These are phyloP conservation scores for Champsocephalus esox DNA, from an alignment of 2,797 vertebrate species.

Conservation along the genomic window DNA sequence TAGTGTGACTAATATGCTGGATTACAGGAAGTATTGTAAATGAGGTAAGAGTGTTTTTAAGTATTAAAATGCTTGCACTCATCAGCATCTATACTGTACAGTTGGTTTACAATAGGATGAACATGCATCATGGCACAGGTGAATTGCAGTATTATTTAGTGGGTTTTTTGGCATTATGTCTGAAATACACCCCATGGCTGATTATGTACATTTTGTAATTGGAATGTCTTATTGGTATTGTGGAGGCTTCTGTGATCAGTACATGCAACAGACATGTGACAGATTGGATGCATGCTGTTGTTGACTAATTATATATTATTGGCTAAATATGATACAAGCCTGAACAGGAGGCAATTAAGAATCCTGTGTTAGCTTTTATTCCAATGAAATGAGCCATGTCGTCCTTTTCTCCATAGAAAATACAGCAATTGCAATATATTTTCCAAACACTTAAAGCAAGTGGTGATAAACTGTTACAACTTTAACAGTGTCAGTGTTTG, in stretches of 20 bases:
- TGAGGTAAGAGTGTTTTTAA: no score
- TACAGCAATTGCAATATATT: neutral
- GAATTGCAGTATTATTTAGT: neutral
- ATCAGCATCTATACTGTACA: neutral
- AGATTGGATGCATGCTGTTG: neutral
- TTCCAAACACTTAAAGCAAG: neutral
- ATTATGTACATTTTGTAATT: neutral
- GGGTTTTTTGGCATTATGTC: neutral
- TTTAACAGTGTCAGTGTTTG: neutral
- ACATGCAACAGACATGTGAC: neutral
- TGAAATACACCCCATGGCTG: neutral
- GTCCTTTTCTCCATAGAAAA: slow-evolving; percentile 5
- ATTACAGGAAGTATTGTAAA: neutral
- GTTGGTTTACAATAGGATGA: neutral
- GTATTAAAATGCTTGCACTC: neutral
- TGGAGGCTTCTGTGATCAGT: neutral
- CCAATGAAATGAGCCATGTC: neutral
- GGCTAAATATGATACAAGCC: neutral
- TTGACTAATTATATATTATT: neutral
- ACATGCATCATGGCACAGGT: neutral
- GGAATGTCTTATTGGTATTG: neutral
- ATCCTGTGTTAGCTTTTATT: neutral
- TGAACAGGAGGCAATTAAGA: neutral
- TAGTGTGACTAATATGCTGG: no score
- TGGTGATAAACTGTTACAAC: neutral